Percentiles rank a stretch among this genome's conserved stretches.
Conservation (phyloP, 1,140 invertebrate genomes). For the Drosophila neocordata region DNA sequence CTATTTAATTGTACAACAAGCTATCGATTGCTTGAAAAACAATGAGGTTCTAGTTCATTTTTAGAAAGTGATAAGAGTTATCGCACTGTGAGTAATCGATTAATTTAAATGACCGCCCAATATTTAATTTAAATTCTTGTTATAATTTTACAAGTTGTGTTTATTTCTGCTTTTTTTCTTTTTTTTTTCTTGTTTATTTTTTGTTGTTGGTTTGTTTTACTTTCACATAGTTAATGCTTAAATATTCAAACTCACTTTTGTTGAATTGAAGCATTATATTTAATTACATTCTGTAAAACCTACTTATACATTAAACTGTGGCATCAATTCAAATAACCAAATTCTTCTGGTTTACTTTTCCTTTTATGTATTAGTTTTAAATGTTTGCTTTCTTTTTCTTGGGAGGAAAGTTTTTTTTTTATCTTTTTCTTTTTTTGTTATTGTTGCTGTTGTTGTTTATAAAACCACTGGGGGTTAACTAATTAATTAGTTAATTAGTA, state of each 20-base stretch:
- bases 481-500: conserved; percentile 19
- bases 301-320: conserved; percentile 77
- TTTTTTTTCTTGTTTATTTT: conserved; percentile 17
- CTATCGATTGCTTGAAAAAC: neutral
- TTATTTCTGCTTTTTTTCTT: conserved; percentile 29
- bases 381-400: conserved; percentile 25
- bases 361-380: conserved; percentile 34
- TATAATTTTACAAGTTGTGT: conserved; percentile 64
- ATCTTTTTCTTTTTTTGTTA: conserved; percentile 9
- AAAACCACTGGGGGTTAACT: conserved; percentile 48
- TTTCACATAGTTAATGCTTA: conserved; percentile 58
- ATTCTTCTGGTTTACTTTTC: conserved; percentile 23
- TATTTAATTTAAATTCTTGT: neutral
- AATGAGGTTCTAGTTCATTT: neutral
- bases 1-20: too few species aligned
- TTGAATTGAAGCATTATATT: conserved; percentile 52
- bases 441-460: conserved; percentile 36
- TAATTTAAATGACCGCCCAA: neutral
- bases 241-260: conserved; percentile 39
- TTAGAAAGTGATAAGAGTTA: too few species aligned
- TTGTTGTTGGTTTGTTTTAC: conserved; percentile 30
- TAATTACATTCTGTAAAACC: conserved; percentile 78
- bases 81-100: neutral
- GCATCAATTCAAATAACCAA: conserved; percentile 61
- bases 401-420: neutral